phyloP scores from a whole-genome alignment of 2,797 vertebrate genomes.

The Tokudaia muenninki region DNA sequence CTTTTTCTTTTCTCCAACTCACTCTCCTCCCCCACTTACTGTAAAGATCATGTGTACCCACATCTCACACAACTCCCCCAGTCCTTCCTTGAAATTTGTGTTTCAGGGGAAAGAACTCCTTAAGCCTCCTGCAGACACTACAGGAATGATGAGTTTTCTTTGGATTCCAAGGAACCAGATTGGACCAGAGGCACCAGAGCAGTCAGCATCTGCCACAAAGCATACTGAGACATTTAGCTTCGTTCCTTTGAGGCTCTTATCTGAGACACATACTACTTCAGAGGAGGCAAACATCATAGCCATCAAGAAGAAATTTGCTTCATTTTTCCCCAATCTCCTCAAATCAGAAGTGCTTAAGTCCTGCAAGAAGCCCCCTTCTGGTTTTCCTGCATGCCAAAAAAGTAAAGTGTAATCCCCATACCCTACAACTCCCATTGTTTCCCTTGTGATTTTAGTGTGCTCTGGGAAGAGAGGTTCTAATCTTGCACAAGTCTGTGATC shows the following conservation, averaged over 20 bases:
- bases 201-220: slow-evolving; percentile 46
- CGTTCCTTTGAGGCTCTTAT: slow-evolving; percentile 10
- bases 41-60: slow-evolving; percentile 42
- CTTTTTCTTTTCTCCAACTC: background rate
- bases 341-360: slow-evolving; percentile 9
- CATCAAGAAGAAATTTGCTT: background rate
- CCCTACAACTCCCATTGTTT: background rate
- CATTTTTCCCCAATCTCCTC: background rate
- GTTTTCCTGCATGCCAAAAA: background rate
- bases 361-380: background rate
- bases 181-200: slow-evolving; percentile 63
- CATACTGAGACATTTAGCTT: slow-evolving; percentile 8
- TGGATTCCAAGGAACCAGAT: slow-evolving; percentile 66
- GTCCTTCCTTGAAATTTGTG: slow-evolving; percentile 45
- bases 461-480: background rate
- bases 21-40: background rate
- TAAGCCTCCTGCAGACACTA: slow-evolving; percentile 29
- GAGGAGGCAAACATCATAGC: slow-evolving; percentile 25
- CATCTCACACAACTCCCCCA: slow-evolving; percentile 60
- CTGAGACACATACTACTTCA: slow-evolving; percentile 30
- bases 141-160: background rate
- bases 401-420: background rate
- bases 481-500: fast-evolving
- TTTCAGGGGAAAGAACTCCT: background rate
- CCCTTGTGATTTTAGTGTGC: background rate